Evolutionary conservation across 2,888 invertebrate genomes (phyloP), one percentile per base, ranked within the genome.

Genomic region (Ecliptopera silaceata): DNA sequence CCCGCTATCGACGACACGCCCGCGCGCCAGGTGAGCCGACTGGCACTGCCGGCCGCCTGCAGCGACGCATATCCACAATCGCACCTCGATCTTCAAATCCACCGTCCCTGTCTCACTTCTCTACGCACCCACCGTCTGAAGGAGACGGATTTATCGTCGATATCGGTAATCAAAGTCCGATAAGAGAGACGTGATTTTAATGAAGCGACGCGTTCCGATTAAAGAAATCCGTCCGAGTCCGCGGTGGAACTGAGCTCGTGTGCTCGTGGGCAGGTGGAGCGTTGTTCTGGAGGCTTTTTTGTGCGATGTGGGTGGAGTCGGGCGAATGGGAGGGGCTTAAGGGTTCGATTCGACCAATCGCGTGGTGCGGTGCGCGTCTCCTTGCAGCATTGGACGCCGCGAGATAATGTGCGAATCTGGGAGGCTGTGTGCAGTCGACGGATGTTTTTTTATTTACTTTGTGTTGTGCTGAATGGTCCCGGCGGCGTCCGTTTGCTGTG

Each of bases 331-430:
- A 82, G 92, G 91, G 81, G 86, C 78, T 71, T 77, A 75, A 77
- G 84, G 71, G 72, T 48, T 56, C 49, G 38, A 39, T 57, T 29
- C 61, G 66, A 56, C 90, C 88, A 90, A 89, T 89, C 41, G 66
- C 60, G 56, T 18, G 41, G 56, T 42, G 20, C 56, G 49, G 45
- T 56, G 59, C n/a, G n/a, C 58, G 59, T 72, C 72, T 74, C 71
- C 74, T 74, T 74, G 63, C 76, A 69, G 81, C 77, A 89, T 91
- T 91, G 90, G 91, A 68, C 65, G 74, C 50, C 50, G 62, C 68
- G 83, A 89, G 90, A 89, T 88, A 86, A 87, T 85, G 82, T 86
- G 88, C 89, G 86, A 88, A 90, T 87, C 83, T 86, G 79, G 85
- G 91, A 90, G 88, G 89, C 90, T 90, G 90, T 82, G 78, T 81